Evolutionary conservation across 2,113 vertebrate genomes (phyloP), one percentile per base, ranked within the genome.

Genomic region (Trinectes maculatus): DNA sequence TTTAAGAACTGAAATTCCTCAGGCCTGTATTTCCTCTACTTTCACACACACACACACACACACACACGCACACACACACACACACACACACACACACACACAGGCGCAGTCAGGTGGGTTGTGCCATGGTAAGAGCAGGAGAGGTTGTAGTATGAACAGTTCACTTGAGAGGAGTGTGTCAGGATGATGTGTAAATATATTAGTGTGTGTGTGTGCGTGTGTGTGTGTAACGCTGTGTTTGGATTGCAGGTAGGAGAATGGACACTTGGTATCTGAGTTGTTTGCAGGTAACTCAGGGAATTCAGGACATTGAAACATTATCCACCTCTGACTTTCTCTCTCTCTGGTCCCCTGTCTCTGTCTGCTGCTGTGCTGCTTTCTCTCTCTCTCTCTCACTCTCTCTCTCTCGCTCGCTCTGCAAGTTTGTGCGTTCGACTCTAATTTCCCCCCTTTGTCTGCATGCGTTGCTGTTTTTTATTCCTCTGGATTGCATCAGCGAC

Each of bases 1-100:
- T 90, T 87, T 80, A 83, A 92, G 87, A 80, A 74, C 82, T 72
- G 62, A 44, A 62, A 81, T 87, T 86, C 88, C 88, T 85, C 52
- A 28, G 85, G 72, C 55, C 40, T 55, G 24, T 67, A 81, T 84
- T 69, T 16, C 15, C 40, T 67, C 36, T 73, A 13, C 53, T 69
- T 36, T 56, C 51, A n/a, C 12, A 40, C 34, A 28, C 44, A 55
- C 51, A 31, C 25, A 42, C 13, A 11, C 2, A 44, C 44, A 44
- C 16, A 24, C 57, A 44, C 42, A 43, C 21, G 22, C 37, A 29
- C 4, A 22, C 37, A 22, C 42, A 22, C 40, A 6, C 9, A 44
- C 42, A 42, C 33, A 4, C 19, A 26, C 25, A 6, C 43, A 25
- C 53, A 3, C n/a, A 12, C 5, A 28, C 1, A 2, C 74, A 26